Percentiles rank a stretch among this genome's conserved stretches.
These are phyloP conservation scores for Megaptera novaeangliae DNA, from an alignment of 2,113 vertebrate species.

Conservation along the genomic window DNA sequence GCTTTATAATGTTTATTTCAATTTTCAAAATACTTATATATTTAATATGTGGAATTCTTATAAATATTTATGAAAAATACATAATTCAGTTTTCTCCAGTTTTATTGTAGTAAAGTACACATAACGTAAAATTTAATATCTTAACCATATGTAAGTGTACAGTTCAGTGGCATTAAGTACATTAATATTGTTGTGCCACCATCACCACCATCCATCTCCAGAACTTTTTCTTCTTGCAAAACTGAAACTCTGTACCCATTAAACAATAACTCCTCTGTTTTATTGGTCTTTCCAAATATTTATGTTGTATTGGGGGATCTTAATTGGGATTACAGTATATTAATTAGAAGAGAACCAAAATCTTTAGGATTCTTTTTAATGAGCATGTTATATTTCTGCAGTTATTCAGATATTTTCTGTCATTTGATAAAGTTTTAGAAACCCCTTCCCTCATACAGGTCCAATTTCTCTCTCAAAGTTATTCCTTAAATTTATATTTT, in stretches of 20 bases:
- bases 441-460: not conserved
- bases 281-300: not conserved
- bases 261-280: not conserved
- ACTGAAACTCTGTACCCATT: not conserved
- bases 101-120: not conserved
- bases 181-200: not conserved
- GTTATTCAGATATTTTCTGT: not conserved
- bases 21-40: not conserved
- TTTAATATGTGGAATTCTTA: not conserved
- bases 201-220: not conserved
- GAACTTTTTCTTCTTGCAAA: not conserved
- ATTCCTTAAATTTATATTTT: constrained; percentile 12
- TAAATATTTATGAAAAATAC: not conserved
- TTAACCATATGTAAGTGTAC: not conserved
- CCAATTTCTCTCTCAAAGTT: not conserved
- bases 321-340: not conserved
- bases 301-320: not conserved
- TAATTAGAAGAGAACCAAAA: not conserved
- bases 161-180: not conserved
- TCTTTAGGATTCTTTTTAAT: not conserved
- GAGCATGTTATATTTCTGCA: not conserved
- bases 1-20: not conserved
- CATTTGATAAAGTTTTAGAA: not conserved
- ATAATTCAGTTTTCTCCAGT: not conserved
- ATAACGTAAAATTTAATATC: not conserved